Evolutionary conservation across 2,797 vertebrate species (phyloP).

Genomic region (Sebastes ruberrimus): DNA sequence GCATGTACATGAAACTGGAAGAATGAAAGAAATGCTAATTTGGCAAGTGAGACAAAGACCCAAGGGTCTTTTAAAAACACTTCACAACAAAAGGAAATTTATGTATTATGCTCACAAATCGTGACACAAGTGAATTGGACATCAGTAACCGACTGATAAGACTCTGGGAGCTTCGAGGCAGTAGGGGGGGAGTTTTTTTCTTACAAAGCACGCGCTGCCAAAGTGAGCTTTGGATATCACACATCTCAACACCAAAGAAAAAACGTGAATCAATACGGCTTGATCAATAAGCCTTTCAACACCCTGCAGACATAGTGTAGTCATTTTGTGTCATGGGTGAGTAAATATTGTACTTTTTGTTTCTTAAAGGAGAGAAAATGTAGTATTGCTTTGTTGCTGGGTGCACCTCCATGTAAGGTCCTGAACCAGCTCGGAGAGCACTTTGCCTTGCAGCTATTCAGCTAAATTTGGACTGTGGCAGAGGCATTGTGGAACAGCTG

Average conservation of each 20-base stretch:
- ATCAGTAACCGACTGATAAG: constrained; percentile 10
- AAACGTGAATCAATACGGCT: constrained; percentile 31
- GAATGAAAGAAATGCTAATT: constrained; percentile 52
- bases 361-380: constrained; percentile 17
- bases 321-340: constrained; percentile 24
- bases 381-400: constrained; percentile 17
- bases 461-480: constrained; percentile 59
- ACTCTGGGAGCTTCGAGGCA: background rate
- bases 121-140: constrained; percentile 33
- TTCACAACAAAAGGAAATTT: constrained; percentile 39
- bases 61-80: constrained; percentile 43
- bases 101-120: constrained; percentile 31
- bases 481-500: constrained; percentile 54
- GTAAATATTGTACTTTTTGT: constrained; percentile 39
- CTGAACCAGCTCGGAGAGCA: constrained; percentile 41
- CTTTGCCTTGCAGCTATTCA: constrained; percentile 52
- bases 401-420: constrained; percentile 40
- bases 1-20: constrained; percentile 33
- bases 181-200: background rate
- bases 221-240: constrained; percentile 2
- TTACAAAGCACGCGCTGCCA: constrained; percentile 1
- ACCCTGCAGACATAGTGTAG: constrained; percentile 10
- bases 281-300: constrained; percentile 43
- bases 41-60: constrained; percentile 32
- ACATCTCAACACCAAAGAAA: constrained; percentile 21